Conservation (phyloP, 2,113 vertebrate species). For the Macaca mulatta region DNA sequence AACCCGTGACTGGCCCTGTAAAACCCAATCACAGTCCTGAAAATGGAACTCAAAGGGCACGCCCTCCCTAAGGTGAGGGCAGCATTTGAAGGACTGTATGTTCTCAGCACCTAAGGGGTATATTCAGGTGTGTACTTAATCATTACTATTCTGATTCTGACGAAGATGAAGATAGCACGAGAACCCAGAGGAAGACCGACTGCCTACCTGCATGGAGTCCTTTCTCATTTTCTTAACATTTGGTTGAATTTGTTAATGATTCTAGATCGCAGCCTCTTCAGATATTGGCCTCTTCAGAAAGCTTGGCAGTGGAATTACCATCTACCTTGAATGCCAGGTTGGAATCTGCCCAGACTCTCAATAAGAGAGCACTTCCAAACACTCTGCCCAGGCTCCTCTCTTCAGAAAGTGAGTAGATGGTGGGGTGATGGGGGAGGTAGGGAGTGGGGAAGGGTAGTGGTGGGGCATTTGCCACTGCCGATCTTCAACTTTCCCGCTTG, state of each 20-base stretch:
- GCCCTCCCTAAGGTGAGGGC: neutral
- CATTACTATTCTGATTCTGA: neutral
- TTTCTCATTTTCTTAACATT: neutral
- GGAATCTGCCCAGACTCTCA: neutral
- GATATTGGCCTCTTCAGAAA: neutral
- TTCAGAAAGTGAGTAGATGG: neutral
- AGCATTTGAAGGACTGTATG: neutral
- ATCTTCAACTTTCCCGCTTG: neutral
- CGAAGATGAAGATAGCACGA: neutral
- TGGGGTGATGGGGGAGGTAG: neutral
- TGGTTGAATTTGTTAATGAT: constrained; percentile 33
- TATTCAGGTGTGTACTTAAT: neutral
- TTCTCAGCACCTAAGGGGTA: neutral
- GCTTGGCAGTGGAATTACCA: neutral
- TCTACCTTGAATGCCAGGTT: neutral
- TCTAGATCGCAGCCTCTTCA: neutral
- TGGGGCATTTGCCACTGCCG: neutral
- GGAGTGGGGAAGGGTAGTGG: neutral
- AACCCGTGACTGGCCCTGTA: neutral
- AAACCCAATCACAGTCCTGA: neutral
- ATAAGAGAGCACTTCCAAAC: neutral
- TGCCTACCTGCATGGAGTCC: neutral
- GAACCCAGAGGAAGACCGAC: neutral
- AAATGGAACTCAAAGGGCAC: neutral
- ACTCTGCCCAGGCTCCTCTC: neutral